These are phyloP conservation scores for Decapterus maruadsi DNA, from an alignment of 2,797 vertebrate genomes.

Conservation along the genomic window DNA sequence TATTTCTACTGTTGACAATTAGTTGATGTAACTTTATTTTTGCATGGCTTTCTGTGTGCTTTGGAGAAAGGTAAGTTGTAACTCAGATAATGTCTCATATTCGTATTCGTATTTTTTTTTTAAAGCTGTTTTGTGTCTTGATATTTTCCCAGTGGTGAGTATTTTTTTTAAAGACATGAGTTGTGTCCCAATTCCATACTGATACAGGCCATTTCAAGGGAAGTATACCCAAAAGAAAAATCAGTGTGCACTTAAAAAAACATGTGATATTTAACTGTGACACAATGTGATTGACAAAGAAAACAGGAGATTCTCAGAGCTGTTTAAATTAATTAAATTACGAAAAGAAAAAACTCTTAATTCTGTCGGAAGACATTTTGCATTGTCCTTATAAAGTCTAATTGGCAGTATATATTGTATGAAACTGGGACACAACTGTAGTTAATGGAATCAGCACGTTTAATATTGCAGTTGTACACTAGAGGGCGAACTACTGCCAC, in stretches of 20 bases:
- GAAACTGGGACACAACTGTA: conserved; percentile 7
- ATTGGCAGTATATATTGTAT: background rate
- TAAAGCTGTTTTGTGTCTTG: background rate
- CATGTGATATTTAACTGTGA: background rate
- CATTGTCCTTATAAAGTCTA: background rate
- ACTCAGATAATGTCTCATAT: conserved; percentile 4
- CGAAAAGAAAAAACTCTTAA: background rate
- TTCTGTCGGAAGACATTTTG: background rate
- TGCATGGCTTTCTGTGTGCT: conserved; percentile 73
- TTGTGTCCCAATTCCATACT: conserved; percentile 4
- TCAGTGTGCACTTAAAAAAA: background rate
- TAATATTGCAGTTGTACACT: conserved; percentile 22
- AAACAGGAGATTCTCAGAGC: too few relatives aligned
- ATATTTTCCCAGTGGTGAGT: background rate
- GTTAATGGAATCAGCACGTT: background rate
- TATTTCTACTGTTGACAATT: conserved; percentile 27
- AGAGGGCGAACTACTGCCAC: conserved; percentile 27
- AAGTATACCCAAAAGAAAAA: background rate
- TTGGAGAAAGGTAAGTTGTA: conserved; percentile 60
- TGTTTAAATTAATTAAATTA: background rate
- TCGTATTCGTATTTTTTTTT: too few relatives aligned
- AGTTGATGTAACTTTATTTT: conserved; percentile 53
- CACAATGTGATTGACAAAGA: too few relatives aligned
- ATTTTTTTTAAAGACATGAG: conserved; percentile 12
- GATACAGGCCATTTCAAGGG: background rate